Evolutionary conservation across 2,113 vertebrate genomes (phyloP), one percentile per base, ranked within the genome.

Genomic region (Steatornis caripensis): DNA sequence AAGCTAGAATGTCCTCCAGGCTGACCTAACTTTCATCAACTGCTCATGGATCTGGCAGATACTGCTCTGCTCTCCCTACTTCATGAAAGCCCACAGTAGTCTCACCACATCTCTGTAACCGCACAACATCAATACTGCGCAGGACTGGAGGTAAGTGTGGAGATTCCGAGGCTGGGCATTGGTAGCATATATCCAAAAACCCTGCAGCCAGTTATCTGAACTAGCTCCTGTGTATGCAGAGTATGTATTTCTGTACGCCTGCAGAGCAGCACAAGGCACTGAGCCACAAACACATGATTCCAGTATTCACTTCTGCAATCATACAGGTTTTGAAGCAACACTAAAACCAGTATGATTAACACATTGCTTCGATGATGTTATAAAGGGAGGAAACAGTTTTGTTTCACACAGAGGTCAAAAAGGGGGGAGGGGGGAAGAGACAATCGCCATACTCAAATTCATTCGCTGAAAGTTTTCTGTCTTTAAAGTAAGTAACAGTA

Each of bases 101-200:
- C 68, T 81, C 65, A 74, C 19, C 34, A 46, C 45, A 60, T 16
- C 49, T 80, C 36, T 34, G 4, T 27, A 29, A 7, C 36, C 5
- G 36, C 37, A 55, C 9, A 49, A 39, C 15, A 17, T 3, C 21
- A 71, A 55, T 48, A n/a, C 22, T 37, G 12, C 57, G 48, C 1
- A 3, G 12, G 26, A 34, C 8, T 15, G 18, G 12, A 68, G 5
- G 11, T 5, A 68, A 64, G 10, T 2, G 8, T 18, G 29, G 34
- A 17, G 12, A 71, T 22, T 12, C 21, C 0, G 0, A 92, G 24
- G 51, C 0, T 57, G 34, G 15, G 12, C 24, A 39, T 1, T 10
- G 20, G 43, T 34, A 43, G 41, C 9, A 27, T 8, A 23, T 23
- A 68, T 17, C 26, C 46, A 17, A 75, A 87, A 74, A 6, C 8